Conservation (phyloP, 1,140 invertebrate genomes). For the Schlechtendalia chinensis region DNA sequence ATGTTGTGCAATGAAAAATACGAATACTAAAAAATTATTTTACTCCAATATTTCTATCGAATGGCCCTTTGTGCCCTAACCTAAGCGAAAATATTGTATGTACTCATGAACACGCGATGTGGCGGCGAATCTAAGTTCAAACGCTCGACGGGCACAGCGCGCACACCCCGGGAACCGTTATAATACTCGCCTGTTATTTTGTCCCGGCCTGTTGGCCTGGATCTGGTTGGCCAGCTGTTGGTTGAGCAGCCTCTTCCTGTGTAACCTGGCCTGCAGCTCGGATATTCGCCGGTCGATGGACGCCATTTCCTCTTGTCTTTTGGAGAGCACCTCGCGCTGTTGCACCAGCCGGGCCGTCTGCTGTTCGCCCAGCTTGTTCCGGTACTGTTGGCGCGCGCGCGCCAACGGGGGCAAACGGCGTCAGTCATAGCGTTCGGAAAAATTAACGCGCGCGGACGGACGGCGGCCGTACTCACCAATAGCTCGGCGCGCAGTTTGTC, state of each 20-base stretch:
- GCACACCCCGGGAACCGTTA: too few relatives aligned
- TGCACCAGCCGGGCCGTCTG: conserved; percentile 83
- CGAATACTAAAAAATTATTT: too few relatives aligned
- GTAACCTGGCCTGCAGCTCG: conserved; percentile 85
- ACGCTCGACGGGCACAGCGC: too few relatives aligned
- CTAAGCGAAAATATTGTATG: too few relatives aligned
- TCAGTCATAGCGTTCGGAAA: too few relatives aligned
- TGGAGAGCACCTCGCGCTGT: conserved; percentile 80
- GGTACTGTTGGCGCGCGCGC: conserved; percentile 66
- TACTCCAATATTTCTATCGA: too few relatives aligned
- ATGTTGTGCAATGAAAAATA: too few relatives aligned
- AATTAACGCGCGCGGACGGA: too few relatives aligned
- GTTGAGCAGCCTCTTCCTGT: conserved; percentile 81
- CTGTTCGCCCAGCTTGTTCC: conserved; percentile 92
- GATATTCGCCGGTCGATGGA: conserved; percentile 89
- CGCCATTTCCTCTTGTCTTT: conserved; percentile 84
- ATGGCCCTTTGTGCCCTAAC: too few relatives aligned
- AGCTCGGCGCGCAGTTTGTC: conserved; percentile 87
- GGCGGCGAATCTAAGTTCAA: too few relatives aligned
- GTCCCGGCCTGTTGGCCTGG: conserved; percentile 56
- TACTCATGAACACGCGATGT: too few relatives aligned
- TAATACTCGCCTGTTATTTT: conserved; percentile 32
- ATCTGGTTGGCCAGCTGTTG: conserved; percentile 79
- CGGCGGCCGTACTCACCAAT: conserved; percentile 66
- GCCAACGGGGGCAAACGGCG: too few relatives aligned